Evolutionary conservation across 2,888 invertebrate species (phyloP).

Genomic region (Macaria notata): DNA sequence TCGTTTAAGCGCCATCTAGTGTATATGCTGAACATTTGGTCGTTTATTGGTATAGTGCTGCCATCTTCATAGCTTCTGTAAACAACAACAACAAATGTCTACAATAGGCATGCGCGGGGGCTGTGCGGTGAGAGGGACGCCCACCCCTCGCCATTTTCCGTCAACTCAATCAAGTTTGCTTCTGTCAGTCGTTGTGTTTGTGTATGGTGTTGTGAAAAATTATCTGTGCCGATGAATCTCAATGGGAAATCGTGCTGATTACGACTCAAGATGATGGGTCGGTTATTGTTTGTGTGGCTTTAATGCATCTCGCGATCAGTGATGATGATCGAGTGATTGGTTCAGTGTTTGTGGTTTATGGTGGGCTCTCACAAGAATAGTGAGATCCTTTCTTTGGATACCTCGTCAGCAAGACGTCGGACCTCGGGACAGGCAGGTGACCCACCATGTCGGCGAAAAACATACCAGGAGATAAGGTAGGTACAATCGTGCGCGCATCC

Average conservation of each 20-base stretch:
- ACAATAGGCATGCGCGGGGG: constrained; percentile 59
- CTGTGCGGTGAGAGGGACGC: constrained; percentile 46
- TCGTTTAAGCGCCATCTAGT: constrained; percentile 42
- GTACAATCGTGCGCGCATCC: constrained; percentile 34
- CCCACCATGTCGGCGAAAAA: constrained; percentile 89
- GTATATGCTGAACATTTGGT: too few species aligned
- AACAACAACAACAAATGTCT: constrained; percentile 31
- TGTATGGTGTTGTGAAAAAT: constrained; percentile 81
- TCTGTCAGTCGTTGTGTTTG: constrained; percentile 82
- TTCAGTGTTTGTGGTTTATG: constrained; percentile 80
- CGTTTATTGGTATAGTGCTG: constrained; percentile 48
- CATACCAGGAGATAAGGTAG: constrained; percentile 92
- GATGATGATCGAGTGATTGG: constrained; percentile 80
- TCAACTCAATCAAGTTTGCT: constrained; percentile 78
- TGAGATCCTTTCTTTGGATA: constrained; percentile 80
- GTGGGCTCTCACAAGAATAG: constrained; percentile 76
- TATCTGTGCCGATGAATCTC: constrained; percentile 78
- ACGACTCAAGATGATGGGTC: constrained; percentile 77
- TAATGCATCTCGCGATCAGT: constrained; percentile 76
- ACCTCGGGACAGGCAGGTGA: constrained; percentile 67
- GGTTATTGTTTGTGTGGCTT: constrained; percentile 77
- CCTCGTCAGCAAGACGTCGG: constrained; percentile 77
- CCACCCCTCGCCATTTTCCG: constrained; percentile 77
- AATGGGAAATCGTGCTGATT: constrained; percentile 80
- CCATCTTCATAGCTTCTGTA: constrained; percentile 47